A percentile compares a stretch with the other conserved stretches of the same genome.
Evolutionary conservation across 2,888 invertebrate genomes (phyloP).

Genomic region (Graphium colonna): DNA sequence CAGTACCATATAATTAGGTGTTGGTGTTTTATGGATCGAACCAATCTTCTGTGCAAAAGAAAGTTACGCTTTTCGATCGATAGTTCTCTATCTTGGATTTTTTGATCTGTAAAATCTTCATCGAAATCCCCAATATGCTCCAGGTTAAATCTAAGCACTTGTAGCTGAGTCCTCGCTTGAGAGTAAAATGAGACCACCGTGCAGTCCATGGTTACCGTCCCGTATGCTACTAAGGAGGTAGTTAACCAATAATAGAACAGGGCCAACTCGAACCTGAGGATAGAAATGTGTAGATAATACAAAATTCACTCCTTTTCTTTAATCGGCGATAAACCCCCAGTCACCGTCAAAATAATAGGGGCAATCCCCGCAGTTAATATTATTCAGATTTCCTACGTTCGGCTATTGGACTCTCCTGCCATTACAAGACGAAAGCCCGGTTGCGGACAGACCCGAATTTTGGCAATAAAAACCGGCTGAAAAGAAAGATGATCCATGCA

Average conservation of each 20-base stretch:
- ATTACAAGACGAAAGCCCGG: too few species aligned
- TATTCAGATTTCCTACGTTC: too few species aligned
- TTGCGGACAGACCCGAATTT: too few species aligned
- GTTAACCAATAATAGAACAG: slow-evolving; percentile 49
- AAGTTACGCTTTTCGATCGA: slow-evolving; percentile 27
- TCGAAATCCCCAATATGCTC: slow-evolving; percentile 44
- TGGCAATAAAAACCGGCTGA: too few species aligned
- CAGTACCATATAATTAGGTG: slow-evolving; percentile 51
- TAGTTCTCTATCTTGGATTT: slow-evolving; percentile 33
- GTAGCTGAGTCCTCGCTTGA: slow-evolving; percentile 55
- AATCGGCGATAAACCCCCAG: background rate
- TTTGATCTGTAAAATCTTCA: background rate
- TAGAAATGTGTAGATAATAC: slow-evolving; percentile 29
- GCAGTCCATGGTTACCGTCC: slow-evolving; percentile 62
- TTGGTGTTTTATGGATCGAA: slow-evolving; percentile 50
- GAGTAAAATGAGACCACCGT: slow-evolving; percentile 59
- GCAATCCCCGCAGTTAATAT: too few species aligned
- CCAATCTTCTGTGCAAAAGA: slow-evolving; percentile 44
- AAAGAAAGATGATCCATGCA: too few species aligned
- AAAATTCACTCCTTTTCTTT: background rate
- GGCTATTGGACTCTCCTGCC: too few species aligned
- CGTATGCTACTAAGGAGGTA: slow-evolving; percentile 54
- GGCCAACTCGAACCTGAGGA: slow-evolving; percentile 47
- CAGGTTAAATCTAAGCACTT: slow-evolving; percentile 52
- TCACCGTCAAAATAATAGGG: too few species aligned